Evolutionary conservation across 2,888 invertebrate genomes (phyloP).

Genomic region (Stenodera caucasica): DNA sequence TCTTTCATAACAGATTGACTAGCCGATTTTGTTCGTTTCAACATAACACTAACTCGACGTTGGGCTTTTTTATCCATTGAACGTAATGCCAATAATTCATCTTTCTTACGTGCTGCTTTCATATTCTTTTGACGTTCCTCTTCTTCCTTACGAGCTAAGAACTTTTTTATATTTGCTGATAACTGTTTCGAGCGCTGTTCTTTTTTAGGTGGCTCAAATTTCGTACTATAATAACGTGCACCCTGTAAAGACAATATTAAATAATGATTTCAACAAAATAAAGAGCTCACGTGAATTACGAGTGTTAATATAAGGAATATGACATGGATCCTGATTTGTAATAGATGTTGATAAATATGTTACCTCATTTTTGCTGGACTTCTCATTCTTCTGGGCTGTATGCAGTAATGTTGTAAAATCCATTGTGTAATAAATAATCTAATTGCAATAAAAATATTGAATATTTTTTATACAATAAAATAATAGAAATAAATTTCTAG

Average conservation of each 20-base stretch:
- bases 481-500: background rate
- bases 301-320: too few relatives aligned
- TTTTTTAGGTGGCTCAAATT: conserved; percentile 82
- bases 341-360: conserved; percentile 21
- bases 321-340: background rate
- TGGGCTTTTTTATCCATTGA: conserved; percentile 53
- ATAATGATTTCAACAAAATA: too few relatives aligned
- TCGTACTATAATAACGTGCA: conserved; percentile 72
- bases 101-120: conserved; percentile 67
- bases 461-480: background rate
- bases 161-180: conserved; percentile 80
- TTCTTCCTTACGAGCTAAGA: conserved; percentile 78
- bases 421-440: conserved; percentile 51
- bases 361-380: conserved; percentile 46
- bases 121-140: conserved; percentile 70
- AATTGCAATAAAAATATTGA: background rate
- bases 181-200: conserved; percentile 68
- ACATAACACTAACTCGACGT: conserved; percentile 55
- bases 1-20: conserved; percentile 85
- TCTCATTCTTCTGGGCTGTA: conserved; percentile 65
- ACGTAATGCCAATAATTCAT: conserved; percentile 66
- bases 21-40: conserved; percentile 86
- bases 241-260: too few relatives aligned
- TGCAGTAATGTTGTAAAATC: conserved; percentile 66
- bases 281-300: too few relatives aligned